Evolutionary conservation across 1,140 invertebrate genomes (phyloP), one percentile per base, ranked within the genome.

Genomic region (Sinella curviseta): DNA sequence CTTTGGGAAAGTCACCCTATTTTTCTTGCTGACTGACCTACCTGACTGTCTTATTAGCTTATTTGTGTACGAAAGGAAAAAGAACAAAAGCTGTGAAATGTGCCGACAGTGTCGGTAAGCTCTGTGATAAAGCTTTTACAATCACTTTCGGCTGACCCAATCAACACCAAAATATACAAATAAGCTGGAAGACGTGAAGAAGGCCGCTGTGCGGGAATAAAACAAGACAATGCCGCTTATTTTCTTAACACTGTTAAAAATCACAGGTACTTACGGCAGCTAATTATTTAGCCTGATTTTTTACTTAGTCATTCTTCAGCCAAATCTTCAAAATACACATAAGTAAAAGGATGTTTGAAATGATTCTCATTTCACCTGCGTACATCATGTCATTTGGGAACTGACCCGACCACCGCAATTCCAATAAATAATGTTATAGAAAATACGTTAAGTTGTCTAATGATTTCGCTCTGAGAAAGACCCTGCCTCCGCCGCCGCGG

Each of bases 121-220:
- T n/a, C 14, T 31, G 14, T 30, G 28, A 70, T 70, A 24, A 70
- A 70, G 65, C 65, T 70, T 70, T 70, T 70, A 70, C 65, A 33
- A 33, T 2, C 57, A 65, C 65, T 70, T 60, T 70, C 65, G 28
- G 65, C 65, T 70, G 26, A 70, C 65, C 65, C 12, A 70, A 70
- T 70, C 65, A 70, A 70, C 65, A 70, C 65, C 65, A 30, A 70
- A 33, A n/a, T n/a, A 65, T 65, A 16, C 57, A 65, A 65, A 65
- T 48, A 48, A 48, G 20, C 39, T 48, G 39, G 20, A 20, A 48
- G 39, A 8, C 20, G 39, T 12, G 39, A 48, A 48, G 20, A 48
- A 48, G 24, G 14, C 14, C 24, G 8, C 57, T 65, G 16, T 65
- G 26, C 3, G 24, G 57, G 14, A 65, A 65, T 65, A 12, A 20